A percentile compares a stretch with the other conserved stretches of the same genome.
These are phyloP conservation scores for Vanessa atalanta DNA, from an alignment of 1,140 invertebrate species.

Conservation along the genomic window DNA sequence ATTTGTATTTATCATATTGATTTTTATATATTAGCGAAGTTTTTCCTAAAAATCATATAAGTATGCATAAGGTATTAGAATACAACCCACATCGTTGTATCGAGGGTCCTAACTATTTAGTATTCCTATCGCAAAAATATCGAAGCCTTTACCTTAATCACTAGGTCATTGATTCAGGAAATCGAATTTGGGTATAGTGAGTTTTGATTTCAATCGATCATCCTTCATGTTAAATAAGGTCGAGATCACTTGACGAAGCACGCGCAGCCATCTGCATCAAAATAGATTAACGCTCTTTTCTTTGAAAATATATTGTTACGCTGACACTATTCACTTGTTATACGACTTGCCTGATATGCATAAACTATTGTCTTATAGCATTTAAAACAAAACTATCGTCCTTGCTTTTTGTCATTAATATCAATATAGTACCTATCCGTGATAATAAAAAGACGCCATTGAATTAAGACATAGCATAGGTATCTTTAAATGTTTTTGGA, in stretches of 20 bases:
- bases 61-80: background rate
- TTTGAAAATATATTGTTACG: conserved; percentile 5
- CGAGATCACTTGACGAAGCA: conserved; percentile 25
- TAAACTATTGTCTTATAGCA: conserved; percentile 4
- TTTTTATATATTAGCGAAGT: background rate
- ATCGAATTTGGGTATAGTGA: conserved; percentile 50
- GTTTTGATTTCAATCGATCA: conserved; percentile 29
- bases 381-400: background rate
- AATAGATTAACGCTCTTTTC: conserved; percentile 22
- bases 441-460: no score
- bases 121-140: conserved; percentile 26
- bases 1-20: conserved; percentile 15
- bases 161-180: conserved; percentile 52
- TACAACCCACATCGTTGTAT: conserved; percentile 21
- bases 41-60: conserved; percentile 9
- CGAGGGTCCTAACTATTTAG: conserved; percentile 12
- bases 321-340: background rate
- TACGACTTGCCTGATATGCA: conserved; percentile 7
- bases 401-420: conserved; percentile 1
- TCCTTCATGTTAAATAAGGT: conserved; percentile 31
- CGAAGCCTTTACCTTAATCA: conserved; percentile 34
- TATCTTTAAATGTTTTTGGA: no score
- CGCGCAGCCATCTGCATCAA: conserved; percentile 33
- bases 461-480: no score
- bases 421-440: background rate